Evolutionary conservation across 2,797 vertebrate species (phyloP).

Genomic region (Chaetodon trifasciatus): DNA sequence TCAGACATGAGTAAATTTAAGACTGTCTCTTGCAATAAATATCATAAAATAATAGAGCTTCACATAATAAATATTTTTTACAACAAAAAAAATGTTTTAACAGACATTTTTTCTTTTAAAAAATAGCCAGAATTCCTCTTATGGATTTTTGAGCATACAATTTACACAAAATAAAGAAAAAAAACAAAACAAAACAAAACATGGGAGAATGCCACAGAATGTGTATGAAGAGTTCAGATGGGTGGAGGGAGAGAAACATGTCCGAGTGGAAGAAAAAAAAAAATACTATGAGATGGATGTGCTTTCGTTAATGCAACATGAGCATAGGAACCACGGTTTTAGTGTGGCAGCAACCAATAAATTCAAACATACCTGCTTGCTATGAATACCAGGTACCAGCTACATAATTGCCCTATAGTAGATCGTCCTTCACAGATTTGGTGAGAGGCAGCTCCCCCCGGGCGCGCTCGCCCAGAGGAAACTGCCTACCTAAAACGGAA

Average conservation of each 20-base stretch:
- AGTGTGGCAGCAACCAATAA: slow-evolving; percentile 75
- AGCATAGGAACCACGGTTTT: slow-evolving; percentile 75
- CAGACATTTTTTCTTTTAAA: slow-evolving; percentile 93
- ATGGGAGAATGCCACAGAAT: slow-evolving; percentile 87
- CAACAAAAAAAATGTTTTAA: slow-evolving; percentile 96
- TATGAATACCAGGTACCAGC: slow-evolving; percentile 86
- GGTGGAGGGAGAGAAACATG: slow-evolving; percentile 75
- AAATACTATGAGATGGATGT: slow-evolving; percentile 82
- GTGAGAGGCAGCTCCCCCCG: slow-evolving; percentile 66
- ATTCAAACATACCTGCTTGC: slow-evolving; percentile 83
- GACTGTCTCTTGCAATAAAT: slow-evolving; percentile 99
- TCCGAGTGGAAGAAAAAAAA: slow-evolving; percentile 65
- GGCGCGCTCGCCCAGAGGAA: slow-evolving; percentile 54
- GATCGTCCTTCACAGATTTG: slow-evolving; percentile 89
- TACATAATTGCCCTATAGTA: slow-evolving; percentile 86
- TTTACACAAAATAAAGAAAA: slow-evolving; percentile 90
- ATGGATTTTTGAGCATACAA: slow-evolving; percentile 95
- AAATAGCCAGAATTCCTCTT: slow-evolving; percentile 97
- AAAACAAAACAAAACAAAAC: slow-evolving; percentile 74
- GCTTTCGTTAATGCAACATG: slow-evolving; percentile 81
- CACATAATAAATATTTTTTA: slow-evolving; percentile 99
- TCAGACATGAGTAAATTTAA: slow-evolving; percentile 98
- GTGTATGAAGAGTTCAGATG: slow-evolving; percentile 68
- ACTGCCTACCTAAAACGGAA: slow-evolving; percentile 76
- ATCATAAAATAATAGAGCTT: slow-evolving; percentile 99